Base-by-base conservation (phyloP, 2,113 vertebrate species). In the Hoplias malabaricus region DNA sequence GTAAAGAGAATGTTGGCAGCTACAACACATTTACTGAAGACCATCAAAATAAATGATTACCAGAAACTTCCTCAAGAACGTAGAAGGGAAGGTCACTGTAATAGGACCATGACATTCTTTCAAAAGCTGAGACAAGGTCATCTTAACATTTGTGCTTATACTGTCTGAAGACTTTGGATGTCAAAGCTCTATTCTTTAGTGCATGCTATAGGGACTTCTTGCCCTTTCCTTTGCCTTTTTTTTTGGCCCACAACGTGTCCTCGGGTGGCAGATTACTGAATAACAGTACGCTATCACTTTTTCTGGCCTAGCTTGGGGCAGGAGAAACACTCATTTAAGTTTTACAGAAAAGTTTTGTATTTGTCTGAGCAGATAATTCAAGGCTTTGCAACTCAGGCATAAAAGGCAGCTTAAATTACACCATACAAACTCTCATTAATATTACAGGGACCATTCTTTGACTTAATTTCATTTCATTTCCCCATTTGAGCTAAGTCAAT, bases 371-470 rank as follows among this genome's bases (percentile, higher is more conserved):
- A 81, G 65, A 75, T 84, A 86, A 86, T 84, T 87, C 79, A 77
- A 66, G 72, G 80, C 77, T 80, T 84, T 80, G 83, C 78, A 87
- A 89, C 82, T 90, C 84, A 83, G 83, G 87, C 87, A 85, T 88
- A 85, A 83, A 86, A 84, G 80, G 78, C 80, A 81, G 83, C 87
- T 88, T 86, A 88, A 88, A 90, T 89, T 80, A 86, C 80, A 86
- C 80, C 85, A 80, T 85, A 76, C 87, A 87, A 88, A 89, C 84
- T 86, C 84, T 90, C 89, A 90, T 92, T 91, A 89, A 90, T 89
- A 91, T 90, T 90, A 89, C 88, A 89, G 87, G 76, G 81, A 81
- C 85, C 86, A 81, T 90, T 89, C 87, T 91, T 89, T 90, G 87
- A 91, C 86, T 90, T 86, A 80, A 86, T 83, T 88, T 91, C 82